A percentile compares a stretch with the other conserved stretches of the same genome.
Conservation (phyloP, 2,113 vertebrate species). For the Phaetusa simplex region DNA sequence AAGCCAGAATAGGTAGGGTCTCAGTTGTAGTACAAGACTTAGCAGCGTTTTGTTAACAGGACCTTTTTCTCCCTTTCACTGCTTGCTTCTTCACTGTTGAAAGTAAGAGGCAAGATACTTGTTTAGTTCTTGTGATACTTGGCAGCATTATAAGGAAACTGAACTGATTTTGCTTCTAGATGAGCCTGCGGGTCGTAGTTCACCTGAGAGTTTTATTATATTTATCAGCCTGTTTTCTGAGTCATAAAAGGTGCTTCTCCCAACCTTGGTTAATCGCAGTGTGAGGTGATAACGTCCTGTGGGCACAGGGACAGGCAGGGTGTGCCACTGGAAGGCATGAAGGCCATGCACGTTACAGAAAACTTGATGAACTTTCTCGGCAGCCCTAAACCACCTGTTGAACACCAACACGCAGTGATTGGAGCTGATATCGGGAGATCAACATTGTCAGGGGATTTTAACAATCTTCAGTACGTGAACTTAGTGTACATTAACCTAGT, state of each 20-base stretch:
- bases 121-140: background rate
- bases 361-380: background rate
- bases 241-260: background rate
- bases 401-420: background rate
- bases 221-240: background rate
- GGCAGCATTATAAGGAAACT: background rate
- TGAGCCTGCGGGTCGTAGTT: background rate
- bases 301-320: background rate
- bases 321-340: background rate
- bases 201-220: background rate
- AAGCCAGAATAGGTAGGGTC: background rate
- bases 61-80: background rate
- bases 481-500: background rate
- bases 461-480: background rate
- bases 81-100: background rate
- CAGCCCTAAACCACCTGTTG: background rate
- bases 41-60: background rate
- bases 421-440: background rate
- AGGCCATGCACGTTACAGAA: fast-evolving
- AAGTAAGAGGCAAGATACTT: background rate
- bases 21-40: background rate
- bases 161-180: background rate
- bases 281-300: background rate
- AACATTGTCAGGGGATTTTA: background rate
- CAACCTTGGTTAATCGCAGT: background rate